Base-by-base conservation (phyloP, 2,113 vertebrate genomes). In the Cyprinodon variegatus region DNA sequence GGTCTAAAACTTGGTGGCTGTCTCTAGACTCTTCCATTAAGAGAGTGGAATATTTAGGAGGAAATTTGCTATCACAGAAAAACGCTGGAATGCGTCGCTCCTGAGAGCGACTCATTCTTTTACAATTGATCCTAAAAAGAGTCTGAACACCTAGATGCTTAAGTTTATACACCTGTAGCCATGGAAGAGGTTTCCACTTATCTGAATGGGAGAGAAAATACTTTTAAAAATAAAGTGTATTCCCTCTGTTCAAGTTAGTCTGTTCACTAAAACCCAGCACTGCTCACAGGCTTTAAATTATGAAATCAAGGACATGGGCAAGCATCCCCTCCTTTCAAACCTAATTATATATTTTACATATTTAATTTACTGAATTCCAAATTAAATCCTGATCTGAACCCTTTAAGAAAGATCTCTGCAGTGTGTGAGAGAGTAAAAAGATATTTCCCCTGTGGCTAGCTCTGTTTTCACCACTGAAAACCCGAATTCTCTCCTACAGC, bases 401-500 rank as follows among this genome's bases (percentile, higher is more conserved):
- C 67, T 74, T 62, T 50, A 3, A 37, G 36, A 14, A 38, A 68
- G 15, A 60, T 15, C 50, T 45, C 57, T 61, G 64, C 71, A 61
- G 61, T 22, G 40, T 71, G 62, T 65, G 66, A 70, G 48, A 76
- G 62, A 12, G 68, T 66, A 59, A 66, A 43, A 80, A 72, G 50
- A 71, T 36, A 61, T 65, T 60, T 63, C 75, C 82, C 36, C 46
- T 2, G 70, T 37, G 65, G 62, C 57, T 83, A 61, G 50, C 72
- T 74, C 63, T 38, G 77, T 45, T 29, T 53, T 72, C 62, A 61
- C 48, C 59, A 45, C 53, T 61, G 68, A 82, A 82, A 78, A 75
- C 62, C 17, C 48, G 77, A 53, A 72, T 79, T 79, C 74, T 82
- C 76, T 82, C 73, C 43, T 41, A 40, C 37, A 73, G 69, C 77